phyloP scores from a whole-genome alignment of 2,888 invertebrate species.

The Toxonevra muliebris region DNA sequence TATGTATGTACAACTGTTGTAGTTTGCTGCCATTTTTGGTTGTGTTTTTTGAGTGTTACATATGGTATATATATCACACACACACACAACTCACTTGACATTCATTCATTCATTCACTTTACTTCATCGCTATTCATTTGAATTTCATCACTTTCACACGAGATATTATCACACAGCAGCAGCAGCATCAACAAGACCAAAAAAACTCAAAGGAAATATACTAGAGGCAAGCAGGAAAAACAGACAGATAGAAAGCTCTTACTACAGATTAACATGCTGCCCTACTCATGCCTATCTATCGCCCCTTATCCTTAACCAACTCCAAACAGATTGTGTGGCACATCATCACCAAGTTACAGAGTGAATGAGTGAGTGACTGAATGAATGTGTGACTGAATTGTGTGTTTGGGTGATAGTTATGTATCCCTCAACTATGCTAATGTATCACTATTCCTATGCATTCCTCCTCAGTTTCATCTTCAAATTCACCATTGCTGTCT shows the following conservation, averaged over 20 bases:
- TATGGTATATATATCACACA: conserved; percentile 26
- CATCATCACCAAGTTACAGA: too few species aligned
- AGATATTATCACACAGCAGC: conserved; percentile 27
- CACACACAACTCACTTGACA: conserved; percentile 52
- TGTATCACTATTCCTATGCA: neutral
- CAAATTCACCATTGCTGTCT: too few species aligned
- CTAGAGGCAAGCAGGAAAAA: conserved; percentile 18
- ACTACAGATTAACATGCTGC: conserved; percentile 26
- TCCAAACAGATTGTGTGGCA: too few species aligned
- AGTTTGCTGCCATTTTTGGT: conserved; percentile 17
- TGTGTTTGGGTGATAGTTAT: too few species aligned
- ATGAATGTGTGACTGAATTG: too few species aligned
- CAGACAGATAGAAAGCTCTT: neutral
- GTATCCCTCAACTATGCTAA: too few species aligned
- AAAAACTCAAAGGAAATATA: conserved; percentile 21
- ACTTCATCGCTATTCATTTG: conserved; percentile 44
- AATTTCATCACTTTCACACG: conserved; percentile 50
- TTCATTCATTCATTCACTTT: conserved; percentile 43
- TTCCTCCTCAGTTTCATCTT: neutral
- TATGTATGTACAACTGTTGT: conserved; percentile 14
- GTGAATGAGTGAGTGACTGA: too few species aligned
- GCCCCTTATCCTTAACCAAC: conserved; percentile 4
- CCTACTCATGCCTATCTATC: conserved; percentile 31
- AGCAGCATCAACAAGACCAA: conserved; percentile 26
- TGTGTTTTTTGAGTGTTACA: conserved; percentile 45